Evolutionary conservation across 2,888 invertebrate species (phyloP).

Genomic region (Podotricha telesiphe): DNA sequence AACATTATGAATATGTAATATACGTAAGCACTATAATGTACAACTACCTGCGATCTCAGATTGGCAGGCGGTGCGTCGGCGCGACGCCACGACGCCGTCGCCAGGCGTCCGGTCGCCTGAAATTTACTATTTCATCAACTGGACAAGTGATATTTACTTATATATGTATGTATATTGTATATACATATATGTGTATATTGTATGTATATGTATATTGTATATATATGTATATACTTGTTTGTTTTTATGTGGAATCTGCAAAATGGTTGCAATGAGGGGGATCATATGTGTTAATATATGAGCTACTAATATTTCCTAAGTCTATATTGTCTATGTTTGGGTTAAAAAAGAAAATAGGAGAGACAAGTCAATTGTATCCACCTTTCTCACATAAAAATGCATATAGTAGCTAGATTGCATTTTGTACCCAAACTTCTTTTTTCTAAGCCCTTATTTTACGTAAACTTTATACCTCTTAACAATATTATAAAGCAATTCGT

Average conservation of each 20-base stretch:
- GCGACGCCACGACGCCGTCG: slow-evolving; percentile 43
- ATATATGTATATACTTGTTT: too few relatives aligned
- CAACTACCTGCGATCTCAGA: slow-evolving; percentile 18
- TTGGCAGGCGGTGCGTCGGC: slow-evolving; percentile 46
- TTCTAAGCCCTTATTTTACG: not conserved
- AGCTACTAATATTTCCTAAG: too few relatives aligned
- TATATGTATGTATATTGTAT: slow-evolving; percentile 7
- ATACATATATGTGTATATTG: not conserved
- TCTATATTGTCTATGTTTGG: too few relatives aligned
- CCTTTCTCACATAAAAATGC: too few relatives aligned
- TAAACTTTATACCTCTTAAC: not conserved
- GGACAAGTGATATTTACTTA: slow-evolving; percentile 27
- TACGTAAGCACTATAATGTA: not conserved
- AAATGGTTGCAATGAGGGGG: too few relatives aligned
- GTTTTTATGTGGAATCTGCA: too few relatives aligned
- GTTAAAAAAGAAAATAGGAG: too few relatives aligned
- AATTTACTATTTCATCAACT: slow-evolving; percentile 37
- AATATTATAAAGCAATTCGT: slow-evolving; percentile 17
- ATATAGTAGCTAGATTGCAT: too few relatives aligned
- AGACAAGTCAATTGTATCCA: too few relatives aligned
- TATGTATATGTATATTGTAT: too few relatives aligned
- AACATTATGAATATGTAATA: not conserved
- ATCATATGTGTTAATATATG: too few relatives aligned
- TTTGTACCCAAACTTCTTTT: too few relatives aligned
- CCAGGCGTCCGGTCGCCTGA: slow-evolving; percentile 38